phyloP scores from a whole-genome alignment of 2,797 vertebrate species.

The Nyctalus aviator region DNA sequence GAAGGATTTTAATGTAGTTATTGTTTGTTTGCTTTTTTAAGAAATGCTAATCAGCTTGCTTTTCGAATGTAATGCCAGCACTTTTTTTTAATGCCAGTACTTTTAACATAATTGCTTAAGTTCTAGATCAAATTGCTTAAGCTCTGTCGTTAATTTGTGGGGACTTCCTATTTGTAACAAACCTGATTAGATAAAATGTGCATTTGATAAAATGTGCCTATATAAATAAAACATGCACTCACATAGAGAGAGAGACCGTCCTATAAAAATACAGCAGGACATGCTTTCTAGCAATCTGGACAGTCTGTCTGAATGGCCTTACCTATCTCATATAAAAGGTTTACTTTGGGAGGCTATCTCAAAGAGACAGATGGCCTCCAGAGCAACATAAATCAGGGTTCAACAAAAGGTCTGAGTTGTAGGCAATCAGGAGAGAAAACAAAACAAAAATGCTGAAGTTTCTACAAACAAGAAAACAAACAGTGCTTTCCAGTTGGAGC shows the following conservation, averaged over 20 bases:
- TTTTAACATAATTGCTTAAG: slow-evolving; percentile 11
- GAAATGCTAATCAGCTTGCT: slow-evolving; percentile 15
- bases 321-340: background rate
- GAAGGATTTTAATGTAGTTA: slow-evolving; percentile 18
- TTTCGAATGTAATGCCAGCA: slow-evolving; percentile 21
- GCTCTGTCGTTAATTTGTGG: slow-evolving; percentile 8
- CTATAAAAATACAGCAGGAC: background rate
- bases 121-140: background rate
- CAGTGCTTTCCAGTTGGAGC: background rate
- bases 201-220: background rate
- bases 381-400: background rate
- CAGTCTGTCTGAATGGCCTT: background rate
- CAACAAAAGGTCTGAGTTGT: background rate
- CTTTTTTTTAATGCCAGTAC: background rate
- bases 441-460: background rate
- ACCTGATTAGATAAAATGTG: background rate
- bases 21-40: background rate
- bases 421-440: background rate
- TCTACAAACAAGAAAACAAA: background rate
- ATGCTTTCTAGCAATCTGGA: slow-evolving; percentile 5
- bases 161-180: slow-evolving; percentile 40
- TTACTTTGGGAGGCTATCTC: background rate
- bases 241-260: background rate
- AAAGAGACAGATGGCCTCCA: slow-evolving; percentile 13
- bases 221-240: slow-evolving; percentile 13